Conservation (phyloP, 2,797 vertebrate genomes). For the Alcedo atthis region DNA sequence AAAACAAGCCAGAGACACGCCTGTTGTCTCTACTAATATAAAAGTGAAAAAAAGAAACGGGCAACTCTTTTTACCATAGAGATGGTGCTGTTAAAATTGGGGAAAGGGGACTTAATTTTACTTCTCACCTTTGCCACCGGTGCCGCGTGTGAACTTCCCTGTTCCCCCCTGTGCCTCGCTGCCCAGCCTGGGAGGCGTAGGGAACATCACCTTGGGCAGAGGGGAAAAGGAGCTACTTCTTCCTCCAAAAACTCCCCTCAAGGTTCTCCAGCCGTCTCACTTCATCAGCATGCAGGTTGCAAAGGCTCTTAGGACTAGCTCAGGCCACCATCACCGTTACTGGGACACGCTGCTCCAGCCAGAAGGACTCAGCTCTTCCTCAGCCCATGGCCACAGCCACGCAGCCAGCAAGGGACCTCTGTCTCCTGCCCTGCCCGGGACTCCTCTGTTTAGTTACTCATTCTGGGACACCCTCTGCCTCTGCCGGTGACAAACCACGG, state of each 20-base stretch:
- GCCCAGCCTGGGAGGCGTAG: not conserved
- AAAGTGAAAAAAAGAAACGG: not conserved
- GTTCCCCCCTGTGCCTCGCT: not conserved
- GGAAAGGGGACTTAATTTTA: not conserved
- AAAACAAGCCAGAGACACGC: not conserved
- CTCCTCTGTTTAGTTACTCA: not conserved
- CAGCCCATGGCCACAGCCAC: accelerated
- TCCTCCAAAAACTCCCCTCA: not conserved
- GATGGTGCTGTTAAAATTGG: not conserved
- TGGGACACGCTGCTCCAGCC: not conserved
- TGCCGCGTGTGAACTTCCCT: not conserved
- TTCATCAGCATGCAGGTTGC: not conserved
- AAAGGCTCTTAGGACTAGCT: not conserved
- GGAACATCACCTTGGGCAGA: not conserved
- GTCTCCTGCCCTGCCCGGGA: accelerated
- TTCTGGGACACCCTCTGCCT: not conserved
- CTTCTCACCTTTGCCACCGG: accelerated
- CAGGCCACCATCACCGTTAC: accelerated
- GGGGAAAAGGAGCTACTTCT: not conserved
- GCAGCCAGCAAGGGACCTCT: not conserved
- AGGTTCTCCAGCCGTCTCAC: not conserved
- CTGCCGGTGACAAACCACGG: accelerated
- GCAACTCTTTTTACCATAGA: not conserved
- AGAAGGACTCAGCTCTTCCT: not conserved
- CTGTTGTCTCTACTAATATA: not conserved